These are phyloP conservation scores for Dufourea novaeangliae DNA, from an alignment of 1,140 invertebrate genomes.

Conservation along the genomic window DNA sequence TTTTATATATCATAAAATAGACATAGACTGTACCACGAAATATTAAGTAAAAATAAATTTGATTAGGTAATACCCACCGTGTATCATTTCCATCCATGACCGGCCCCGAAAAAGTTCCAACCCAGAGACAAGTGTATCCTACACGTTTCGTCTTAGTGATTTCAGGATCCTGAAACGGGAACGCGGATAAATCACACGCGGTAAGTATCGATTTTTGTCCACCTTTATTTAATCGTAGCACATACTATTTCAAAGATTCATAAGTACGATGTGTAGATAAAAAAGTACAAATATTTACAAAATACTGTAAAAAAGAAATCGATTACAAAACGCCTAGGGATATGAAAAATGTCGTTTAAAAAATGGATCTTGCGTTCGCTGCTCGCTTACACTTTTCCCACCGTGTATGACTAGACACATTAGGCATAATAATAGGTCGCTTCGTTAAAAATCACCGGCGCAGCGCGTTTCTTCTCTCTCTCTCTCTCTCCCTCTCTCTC, in stretches of 20 bases:
- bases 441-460: conserved; percentile 46
- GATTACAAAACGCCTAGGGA: conserved; percentile 61
- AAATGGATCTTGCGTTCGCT: conserved; percentile 57
- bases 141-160: too few species aligned
- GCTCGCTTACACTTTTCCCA: conserved; percentile 43
- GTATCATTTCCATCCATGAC: neutral
- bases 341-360: conserved; percentile 62
- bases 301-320: conserved; percentile 71
- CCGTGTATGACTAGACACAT: conserved; percentile 67
- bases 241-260: conserved; percentile 69
- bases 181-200: neutral
- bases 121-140: too few species aligned
- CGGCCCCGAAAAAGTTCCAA: neutral
- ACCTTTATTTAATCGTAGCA: conserved; percentile 68
- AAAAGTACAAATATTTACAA: conserved; percentile 78
- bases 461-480: neutral
- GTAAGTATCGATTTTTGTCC: conserved; percentile 16
- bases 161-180: too few species aligned
- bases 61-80: conserved; percentile 80
- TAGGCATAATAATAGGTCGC: conserved; percentile 59
- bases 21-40: conserved; percentile 82
- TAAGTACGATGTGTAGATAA: conserved; percentile 69
- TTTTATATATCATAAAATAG: conserved; percentile 82
- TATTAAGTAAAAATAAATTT: conserved; percentile 83
- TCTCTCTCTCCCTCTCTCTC: neutral